phyloP scores from a whole-genome alignment of 2,113 vertebrate genomes.

The Sminthopsis crassicaudata region DNA sequence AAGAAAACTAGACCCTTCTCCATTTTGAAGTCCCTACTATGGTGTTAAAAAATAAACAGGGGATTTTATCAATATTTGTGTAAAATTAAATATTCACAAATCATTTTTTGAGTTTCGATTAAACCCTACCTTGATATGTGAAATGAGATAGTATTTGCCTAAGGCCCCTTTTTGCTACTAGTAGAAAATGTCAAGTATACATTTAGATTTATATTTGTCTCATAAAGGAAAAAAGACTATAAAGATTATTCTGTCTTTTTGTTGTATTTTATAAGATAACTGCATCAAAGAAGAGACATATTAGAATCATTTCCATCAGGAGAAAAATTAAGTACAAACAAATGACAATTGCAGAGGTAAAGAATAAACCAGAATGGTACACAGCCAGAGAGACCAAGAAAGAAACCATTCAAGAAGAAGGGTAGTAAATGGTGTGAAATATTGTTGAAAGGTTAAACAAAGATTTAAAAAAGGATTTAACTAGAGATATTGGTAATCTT shows the following conservation, averaged over 20 bases:
- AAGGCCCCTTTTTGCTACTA: accelerated
- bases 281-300: not conserved
- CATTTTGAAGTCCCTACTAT: not conserved
- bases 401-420: not conserved
- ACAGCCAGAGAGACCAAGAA: not conserved
- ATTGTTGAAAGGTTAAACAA: not conserved
- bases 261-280: not conserved
- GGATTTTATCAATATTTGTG: not conserved
- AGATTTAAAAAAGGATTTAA: not conserved
- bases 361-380: not conserved
- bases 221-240: not conserved
- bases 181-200: constrained; percentile 25
- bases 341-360: not conserved
- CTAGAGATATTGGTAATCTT: not conserved
- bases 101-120: accelerated
- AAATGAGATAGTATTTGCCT: not conserved
- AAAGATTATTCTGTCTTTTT: not conserved
- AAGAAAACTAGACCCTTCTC: not conserved
- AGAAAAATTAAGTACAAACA: not conserved
- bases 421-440: not conserved
- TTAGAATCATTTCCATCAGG: not conserved
- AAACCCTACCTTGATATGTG: not conserved
- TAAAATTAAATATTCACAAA: not conserved
- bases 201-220: constrained; percentile 18
- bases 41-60: not conserved